Base-by-base conservation (phyloP, 2,797 vertebrate species). In the Sardinella longiceps region DNA sequence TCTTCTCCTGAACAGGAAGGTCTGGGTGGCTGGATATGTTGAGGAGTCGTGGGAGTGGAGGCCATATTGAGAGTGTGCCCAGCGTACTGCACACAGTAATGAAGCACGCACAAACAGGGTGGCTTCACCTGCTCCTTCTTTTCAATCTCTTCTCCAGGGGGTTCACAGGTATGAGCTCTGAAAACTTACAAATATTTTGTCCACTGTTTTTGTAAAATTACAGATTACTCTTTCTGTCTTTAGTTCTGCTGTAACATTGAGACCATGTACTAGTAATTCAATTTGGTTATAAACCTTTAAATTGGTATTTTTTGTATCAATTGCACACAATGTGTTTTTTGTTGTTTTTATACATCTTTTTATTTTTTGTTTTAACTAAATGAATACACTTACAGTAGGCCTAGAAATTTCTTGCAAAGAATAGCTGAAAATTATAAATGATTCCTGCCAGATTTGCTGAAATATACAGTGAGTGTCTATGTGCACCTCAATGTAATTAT, bases 31-130 rank as follows among this genome's bases (percentile, higher is more conserved):
- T 39, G 33, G 70, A 77, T 77, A 77, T 43, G 70, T 43, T 43
- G 7, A 43, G 37, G 33, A 39, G 70, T 7, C 1, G 37, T 77
- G 70, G 70, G 70, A 43, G 70, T 5, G 25, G 70, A 77, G 70
- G 70, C 33, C 70, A 77, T 77, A 39, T 77, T 43, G 20, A 77
- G 70, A 77, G 9, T 1, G 3, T 1, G 20, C 6, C 6, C 28
- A 70, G 63, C n/a, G n/a, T n/a, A n/a, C n/a, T n/a, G n/a, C n/a
- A 33, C 63, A 70, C 63, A 70, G 70, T 77, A 39, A 77, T 77
- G 70, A 77, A 14, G 37, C 20, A 43, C 70, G 43, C 9, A 9
- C 37, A 77, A 18, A 43, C 70, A 11, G 33, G 20, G 9, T 77
- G 70, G 18, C 70, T 77, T 20, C 1, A 77, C n/a, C 18, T 77